A percentile compares a stretch with the other conserved stretches of the same genome.
These are phyloP conservation scores for Trypoxylon attenuatum DNA, from an alignment of 2,888 invertebrate genomes.

Conservation along the genomic window DNA sequence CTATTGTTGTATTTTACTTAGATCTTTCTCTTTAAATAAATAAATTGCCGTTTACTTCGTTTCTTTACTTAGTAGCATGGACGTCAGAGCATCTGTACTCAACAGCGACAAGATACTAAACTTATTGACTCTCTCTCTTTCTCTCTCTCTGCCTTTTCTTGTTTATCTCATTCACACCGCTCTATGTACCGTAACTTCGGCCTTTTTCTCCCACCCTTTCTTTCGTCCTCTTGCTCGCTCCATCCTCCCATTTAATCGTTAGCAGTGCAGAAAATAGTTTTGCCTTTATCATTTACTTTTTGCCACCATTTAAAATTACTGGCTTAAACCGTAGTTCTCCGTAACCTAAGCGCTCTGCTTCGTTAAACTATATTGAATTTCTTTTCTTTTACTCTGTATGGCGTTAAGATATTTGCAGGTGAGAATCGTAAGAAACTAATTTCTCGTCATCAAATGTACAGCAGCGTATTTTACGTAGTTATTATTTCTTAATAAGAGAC, in stretches of 20 bases:
- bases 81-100: conserved; percentile 60
- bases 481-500: conserved; percentile 28
- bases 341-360: conserved; percentile 52
- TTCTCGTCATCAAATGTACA: conserved; percentile 56
- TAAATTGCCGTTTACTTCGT: conserved; percentile 62
- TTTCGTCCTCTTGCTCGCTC: conserved; percentile 2
- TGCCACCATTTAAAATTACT: conserved; percentile 34
- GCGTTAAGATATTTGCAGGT: conserved; percentile 48
- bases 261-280: conserved; percentile 65
- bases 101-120: conserved; percentile 53
- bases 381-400: conserved; percentile 37
- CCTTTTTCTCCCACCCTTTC: conserved; percentile 2
- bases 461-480: conserved; percentile 28
- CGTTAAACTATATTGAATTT: conserved; percentile 48
- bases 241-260: conserved; percentile 31
- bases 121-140: conserved; percentile 31
- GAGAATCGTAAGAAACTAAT: conserved; percentile 64
- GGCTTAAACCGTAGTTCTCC: conserved; percentile 38
- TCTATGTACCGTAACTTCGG: too few relatives aligned
- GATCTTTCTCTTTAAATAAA: conserved; percentile 63
- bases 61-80: conserved; percentile 56
- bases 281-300: conserved; percentile 35
- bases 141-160: background rate
- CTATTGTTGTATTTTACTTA: conserved; percentile 64
- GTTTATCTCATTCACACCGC: conserved; percentile 20